Evolutionary conservation across 2,888 invertebrate species (phyloP).

Genomic region (Alsophila aescularia): DNA sequence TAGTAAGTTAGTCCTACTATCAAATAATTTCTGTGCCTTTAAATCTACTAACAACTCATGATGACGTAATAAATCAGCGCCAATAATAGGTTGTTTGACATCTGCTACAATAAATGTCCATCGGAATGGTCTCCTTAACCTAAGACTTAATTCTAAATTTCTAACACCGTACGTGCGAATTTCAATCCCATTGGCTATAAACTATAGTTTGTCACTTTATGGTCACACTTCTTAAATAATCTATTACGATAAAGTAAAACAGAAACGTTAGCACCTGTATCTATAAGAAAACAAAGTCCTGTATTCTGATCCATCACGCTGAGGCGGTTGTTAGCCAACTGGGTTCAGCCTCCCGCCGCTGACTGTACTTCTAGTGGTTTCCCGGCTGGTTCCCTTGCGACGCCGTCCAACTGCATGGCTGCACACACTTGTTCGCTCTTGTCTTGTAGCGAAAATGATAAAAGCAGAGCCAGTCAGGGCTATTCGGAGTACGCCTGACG

Average conservation of each 20-base stretch:
- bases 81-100: slow-evolving; percentile 39
- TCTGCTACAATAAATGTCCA: slow-evolving; percentile 40
- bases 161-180: slow-evolving; percentile 30
- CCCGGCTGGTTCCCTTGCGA: background rate
- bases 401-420: slow-evolving; percentile 6
- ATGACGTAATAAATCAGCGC: slow-evolving; percentile 40
- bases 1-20: slow-evolving; percentile 29
- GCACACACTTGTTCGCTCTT: slow-evolving; percentile 1
- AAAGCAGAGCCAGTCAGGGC: slow-evolving; percentile 11
- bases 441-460: slow-evolving; percentile 5
- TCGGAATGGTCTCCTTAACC: slow-evolving; percentile 31
- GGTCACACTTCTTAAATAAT: background rate
- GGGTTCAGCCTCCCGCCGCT: slow-evolving; percentile 1
- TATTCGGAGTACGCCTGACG: background rate
- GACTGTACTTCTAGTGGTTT: slow-evolving; percentile 1
- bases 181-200: slow-evolving; percentile 32
- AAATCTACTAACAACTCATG: slow-evolving; percentile 38
- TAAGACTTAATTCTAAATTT: slow-evolving; percentile 32
- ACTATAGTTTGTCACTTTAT: slow-evolving; percentile 22
- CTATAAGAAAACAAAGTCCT: slow-evolving; percentile 21
- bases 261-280: slow-evolving; percentile 29
- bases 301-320: background rate
- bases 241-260: slow-evolving; percentile 12
- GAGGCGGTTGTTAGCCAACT: background rate
- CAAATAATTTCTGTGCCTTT: slow-evolving; percentile 23